These are phyloP conservation scores for Rhinella marina DNA, from an alignment of 2,797 vertebrate genomes.

Conservation along the genomic window DNA sequence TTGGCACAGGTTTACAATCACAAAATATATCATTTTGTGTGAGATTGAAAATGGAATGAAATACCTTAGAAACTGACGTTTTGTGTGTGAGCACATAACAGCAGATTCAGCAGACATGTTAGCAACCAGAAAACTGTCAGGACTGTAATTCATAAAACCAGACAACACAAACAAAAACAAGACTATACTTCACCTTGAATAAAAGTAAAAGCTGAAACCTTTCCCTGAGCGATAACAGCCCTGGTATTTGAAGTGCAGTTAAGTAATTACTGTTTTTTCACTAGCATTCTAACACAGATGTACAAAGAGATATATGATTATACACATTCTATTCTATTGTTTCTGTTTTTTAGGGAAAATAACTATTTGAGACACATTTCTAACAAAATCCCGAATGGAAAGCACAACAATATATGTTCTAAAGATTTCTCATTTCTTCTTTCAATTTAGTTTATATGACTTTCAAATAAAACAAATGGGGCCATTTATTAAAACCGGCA, in stretches of 20 bases:
- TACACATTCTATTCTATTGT: background rate
- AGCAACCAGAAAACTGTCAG: conserved; percentile 29
- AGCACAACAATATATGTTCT: background rate
- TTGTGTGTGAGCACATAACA: background rate
- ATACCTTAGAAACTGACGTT: background rate
- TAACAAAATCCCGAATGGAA: background rate
- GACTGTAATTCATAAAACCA: conserved; percentile 27
- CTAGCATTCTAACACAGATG: conserved; percentile 4
- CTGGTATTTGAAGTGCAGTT: background rate
- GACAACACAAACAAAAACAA: conserved; percentile 35
- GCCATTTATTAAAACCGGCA: too few relatives aligned
- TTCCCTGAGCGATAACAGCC: conserved; percentile 20
- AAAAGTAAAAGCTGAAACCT: conserved; percentile 25
- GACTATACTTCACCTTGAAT: conserved; percentile 26
- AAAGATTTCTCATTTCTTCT: background rate
- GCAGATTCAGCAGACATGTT: conserved; percentile 2
- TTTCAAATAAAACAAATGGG: too few relatives aligned
- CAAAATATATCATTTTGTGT: conserved; percentile 17
- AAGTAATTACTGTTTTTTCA: conserved; percentile 36
- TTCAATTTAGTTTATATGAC: too few relatives aligned
- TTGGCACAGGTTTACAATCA: background rate
- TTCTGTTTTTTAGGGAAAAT: background rate
- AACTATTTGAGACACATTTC: background rate
- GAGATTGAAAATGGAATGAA: background rate
- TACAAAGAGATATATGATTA: conserved; percentile 27